A percentile compares a stretch with the other conserved stretches of the same genome.
Evolutionary conservation across 2,888 invertebrate species (phyloP).

Genomic region (Lochmaea crataegi): DNA sequence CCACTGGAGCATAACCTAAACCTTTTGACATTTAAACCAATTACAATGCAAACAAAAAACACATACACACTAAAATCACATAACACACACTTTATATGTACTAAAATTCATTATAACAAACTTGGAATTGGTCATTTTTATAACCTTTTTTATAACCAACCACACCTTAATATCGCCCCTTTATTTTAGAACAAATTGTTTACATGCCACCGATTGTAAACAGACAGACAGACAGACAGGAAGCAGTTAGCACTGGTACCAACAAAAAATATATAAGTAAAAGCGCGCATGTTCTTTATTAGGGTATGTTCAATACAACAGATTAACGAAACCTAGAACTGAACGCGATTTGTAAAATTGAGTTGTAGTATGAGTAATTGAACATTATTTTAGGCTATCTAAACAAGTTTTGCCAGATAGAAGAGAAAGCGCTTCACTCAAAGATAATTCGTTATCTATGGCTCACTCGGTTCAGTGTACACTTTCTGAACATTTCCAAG

Average conservation of each 20-base stretch:
- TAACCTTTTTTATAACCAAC: slow-evolving; percentile 29
- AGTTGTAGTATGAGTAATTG: no score
- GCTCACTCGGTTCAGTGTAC: no score
- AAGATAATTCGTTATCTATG: no score
- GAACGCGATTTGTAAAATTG: no score
- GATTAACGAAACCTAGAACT: no score
- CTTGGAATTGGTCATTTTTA: slow-evolving; percentile 25
- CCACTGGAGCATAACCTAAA: slow-evolving; percentile 61
- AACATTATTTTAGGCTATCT: no score
- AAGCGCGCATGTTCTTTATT: slow-evolving; percentile 2
- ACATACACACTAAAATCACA: slow-evolving; percentile 33
- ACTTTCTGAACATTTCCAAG: no score
- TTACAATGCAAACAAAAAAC: slow-evolving; percentile 30
- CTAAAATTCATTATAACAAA: slow-evolving; percentile 24
- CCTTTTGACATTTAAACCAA: slow-evolving; percentile 45
- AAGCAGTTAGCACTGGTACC: slow-evolving; percentile 23
- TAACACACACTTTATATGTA: slow-evolving; percentile 34
- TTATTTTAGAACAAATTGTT: slow-evolving; percentile 35
- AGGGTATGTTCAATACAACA: neutral
- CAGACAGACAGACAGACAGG: slow-evolving; percentile 37
- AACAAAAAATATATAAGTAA: slow-evolving; percentile 3
- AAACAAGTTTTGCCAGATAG: no score
- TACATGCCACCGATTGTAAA: slow-evolving; percentile 37
- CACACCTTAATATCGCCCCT: slow-evolving; percentile 35
- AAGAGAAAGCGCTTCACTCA: no score